Conservation (phyloP, 2,888 invertebrate genomes). For the Sesia bembeciformis region DNA sequence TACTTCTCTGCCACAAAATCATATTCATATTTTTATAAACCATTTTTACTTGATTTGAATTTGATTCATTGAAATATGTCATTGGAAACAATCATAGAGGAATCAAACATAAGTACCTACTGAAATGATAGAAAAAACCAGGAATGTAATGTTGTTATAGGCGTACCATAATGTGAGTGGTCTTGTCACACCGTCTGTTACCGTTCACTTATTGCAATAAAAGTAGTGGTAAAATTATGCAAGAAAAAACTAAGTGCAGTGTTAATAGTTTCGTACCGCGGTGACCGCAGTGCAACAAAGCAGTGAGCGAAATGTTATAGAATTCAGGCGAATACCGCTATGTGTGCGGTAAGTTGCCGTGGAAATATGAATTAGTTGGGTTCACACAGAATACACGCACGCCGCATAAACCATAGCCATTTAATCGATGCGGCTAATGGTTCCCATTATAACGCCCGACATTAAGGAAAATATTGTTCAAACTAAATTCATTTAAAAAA, state of each 20-base stretch:
- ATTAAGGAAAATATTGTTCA: too few species aligned
- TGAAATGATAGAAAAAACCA: too few species aligned
- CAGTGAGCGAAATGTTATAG: conserved; percentile 19
- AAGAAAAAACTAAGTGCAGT: conserved; percentile 1
- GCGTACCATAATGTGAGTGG: not conserved
- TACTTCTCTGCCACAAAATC: too few species aligned
- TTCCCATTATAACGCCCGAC: not conserved
- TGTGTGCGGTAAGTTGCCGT: conserved; percentile 22
- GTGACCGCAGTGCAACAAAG: not conserved
- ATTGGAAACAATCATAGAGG: too few species aligned
- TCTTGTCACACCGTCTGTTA: not conserved
- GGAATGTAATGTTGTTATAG: not conserved
- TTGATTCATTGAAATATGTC: too few species aligned
- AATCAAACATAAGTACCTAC: too few species aligned
- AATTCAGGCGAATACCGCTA: conserved; percentile 31
- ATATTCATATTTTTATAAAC: too few species aligned
- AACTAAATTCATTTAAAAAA: too few species aligned
- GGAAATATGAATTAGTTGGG: conserved; percentile 33
- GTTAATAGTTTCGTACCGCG: not conserved
- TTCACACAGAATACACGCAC: conserved; percentile 27
- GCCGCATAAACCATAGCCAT: conserved; percentile 10
- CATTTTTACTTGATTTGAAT: too few species aligned
- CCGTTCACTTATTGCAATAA: conserved; percentile 1
- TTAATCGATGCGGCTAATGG: not conserved
- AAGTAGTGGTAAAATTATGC: conserved; percentile 1